These are phyloP conservation scores for Myotis pilosus DNA, from an alignment of 2,797 vertebrate genomes.

Conservation along the genomic window DNA sequence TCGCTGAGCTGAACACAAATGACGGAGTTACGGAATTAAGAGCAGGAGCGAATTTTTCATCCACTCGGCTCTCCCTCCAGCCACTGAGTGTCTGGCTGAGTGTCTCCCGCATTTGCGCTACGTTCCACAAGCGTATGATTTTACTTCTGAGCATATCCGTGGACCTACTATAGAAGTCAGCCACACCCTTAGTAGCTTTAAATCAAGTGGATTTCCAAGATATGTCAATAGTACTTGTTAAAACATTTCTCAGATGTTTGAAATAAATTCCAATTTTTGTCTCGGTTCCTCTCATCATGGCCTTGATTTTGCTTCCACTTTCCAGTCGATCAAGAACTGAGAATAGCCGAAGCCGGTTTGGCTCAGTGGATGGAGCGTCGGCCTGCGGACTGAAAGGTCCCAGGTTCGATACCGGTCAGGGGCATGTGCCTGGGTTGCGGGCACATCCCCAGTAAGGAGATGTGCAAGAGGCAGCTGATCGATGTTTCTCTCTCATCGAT, in stretches of 20 bases:
- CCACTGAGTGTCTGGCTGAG: neutral
- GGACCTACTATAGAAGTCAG: neutral
- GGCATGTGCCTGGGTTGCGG: too few relatives aligned
- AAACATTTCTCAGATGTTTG: neutral
- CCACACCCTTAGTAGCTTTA: neutral
- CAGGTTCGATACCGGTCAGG: too few relatives aligned
- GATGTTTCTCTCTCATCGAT: too few relatives aligned
- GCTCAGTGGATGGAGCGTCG: too few relatives aligned
- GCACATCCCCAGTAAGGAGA: too few relatives aligned
- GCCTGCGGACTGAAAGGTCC: too few relatives aligned
- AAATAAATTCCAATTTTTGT: neutral
- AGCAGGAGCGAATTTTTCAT: neutral
- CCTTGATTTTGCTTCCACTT: neutral
- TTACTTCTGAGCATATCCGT: neutral
- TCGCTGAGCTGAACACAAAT: neutral
- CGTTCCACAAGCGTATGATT: neutral
- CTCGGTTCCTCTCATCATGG: neutral
- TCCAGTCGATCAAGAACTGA: neutral
- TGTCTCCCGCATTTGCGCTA: neutral
- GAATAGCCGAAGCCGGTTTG: too few relatives aligned
- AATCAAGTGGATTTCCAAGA: neutral
- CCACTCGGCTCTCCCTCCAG: neutral
- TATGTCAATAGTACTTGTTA: neutral
- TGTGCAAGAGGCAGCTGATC: too few relatives aligned
- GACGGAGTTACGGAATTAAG: neutral